phyloP scores from a whole-genome alignment of 2,888 invertebrate species.

The Caenorhabditis uteleia region DNA sequence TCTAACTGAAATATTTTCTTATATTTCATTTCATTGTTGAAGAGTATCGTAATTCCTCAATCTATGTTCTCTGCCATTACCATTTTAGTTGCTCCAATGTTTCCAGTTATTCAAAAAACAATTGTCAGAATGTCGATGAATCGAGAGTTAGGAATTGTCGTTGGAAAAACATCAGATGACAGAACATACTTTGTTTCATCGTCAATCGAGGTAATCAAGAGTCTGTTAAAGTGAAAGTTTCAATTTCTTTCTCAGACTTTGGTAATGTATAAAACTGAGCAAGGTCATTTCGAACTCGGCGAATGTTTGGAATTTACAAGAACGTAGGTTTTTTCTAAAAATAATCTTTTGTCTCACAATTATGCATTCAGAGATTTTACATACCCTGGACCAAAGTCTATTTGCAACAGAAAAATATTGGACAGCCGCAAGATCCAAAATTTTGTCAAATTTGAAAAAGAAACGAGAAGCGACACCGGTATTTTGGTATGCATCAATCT shows the following conservation, averaged over 20 bases:
- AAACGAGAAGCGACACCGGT: not conserved
- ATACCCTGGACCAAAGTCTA: not conserved
- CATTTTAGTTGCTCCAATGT: no score
- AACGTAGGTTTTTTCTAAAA: not conserved
- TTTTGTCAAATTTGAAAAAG: not conserved
- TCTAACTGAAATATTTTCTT: no score
- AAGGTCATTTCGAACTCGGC: not conserved
- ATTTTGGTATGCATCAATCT: not conserved
- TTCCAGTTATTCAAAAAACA: no score
- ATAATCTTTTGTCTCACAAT: no score
- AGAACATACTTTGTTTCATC: not conserved
- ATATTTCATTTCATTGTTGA: no score
- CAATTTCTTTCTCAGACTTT: not conserved
- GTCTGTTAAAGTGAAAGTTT: not conserved
- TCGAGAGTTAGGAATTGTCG: constrained; percentile 1
- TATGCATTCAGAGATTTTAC: no score
- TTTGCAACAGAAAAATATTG: not conserved
- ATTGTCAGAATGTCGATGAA: no score
- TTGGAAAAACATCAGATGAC: not conserved
- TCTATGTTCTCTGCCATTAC: no score
- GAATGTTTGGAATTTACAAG: not conserved
- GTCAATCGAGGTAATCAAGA: not conserved
- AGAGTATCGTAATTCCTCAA: no score
- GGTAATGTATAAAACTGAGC: not conserved
- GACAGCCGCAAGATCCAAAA: not conserved